phyloP scores from a whole-genome alignment of 2,888 invertebrate species.

The Lamellibrachia columna region DNA sequence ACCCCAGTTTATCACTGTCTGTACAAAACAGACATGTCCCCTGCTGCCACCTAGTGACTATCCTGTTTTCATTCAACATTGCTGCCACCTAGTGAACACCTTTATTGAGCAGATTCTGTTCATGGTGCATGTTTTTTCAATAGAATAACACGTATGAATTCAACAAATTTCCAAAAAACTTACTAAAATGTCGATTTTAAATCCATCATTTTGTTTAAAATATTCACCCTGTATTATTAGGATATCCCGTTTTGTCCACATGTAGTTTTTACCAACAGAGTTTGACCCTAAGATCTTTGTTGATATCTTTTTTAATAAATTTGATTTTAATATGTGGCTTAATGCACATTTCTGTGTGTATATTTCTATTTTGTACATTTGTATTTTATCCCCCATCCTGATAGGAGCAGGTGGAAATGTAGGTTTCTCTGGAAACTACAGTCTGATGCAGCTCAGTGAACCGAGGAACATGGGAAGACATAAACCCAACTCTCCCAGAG shows the following conservation, averaged over 20 bases:
- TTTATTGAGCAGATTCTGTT: not conserved
- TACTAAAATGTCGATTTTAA: not conserved
- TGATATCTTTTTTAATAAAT: not conserved
- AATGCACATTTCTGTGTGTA: not conserved
- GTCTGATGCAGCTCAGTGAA: not conserved
- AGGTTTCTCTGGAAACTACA: not conserved
- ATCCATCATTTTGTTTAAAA: not conserved
- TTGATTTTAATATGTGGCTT: not conserved
- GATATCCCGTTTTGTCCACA: not conserved
- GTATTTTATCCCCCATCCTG: not conserved
- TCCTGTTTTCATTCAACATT: not conserved
- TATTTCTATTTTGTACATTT: not conserved
- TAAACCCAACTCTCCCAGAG: not conserved
- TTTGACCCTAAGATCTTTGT: not conserved
- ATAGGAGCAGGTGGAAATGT: not conserved
- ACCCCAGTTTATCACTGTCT: too few relatives aligned
- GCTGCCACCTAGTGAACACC: not conserved
- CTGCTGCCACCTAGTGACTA: not conserved
- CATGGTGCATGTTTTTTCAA: not conserved
- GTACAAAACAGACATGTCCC: not conserved
- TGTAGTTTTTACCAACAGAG: not conserved
- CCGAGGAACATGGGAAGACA: not conserved
- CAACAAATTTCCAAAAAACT: not conserved
- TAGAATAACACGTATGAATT: not conserved
- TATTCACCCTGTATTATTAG: not conserved